Percentiles rank a stretch among this genome's conserved stretches.
Evolutionary conservation across 2,113 vertebrate species (phyloP).

Genomic region (Tautogolabrus adspersus): DNA sequence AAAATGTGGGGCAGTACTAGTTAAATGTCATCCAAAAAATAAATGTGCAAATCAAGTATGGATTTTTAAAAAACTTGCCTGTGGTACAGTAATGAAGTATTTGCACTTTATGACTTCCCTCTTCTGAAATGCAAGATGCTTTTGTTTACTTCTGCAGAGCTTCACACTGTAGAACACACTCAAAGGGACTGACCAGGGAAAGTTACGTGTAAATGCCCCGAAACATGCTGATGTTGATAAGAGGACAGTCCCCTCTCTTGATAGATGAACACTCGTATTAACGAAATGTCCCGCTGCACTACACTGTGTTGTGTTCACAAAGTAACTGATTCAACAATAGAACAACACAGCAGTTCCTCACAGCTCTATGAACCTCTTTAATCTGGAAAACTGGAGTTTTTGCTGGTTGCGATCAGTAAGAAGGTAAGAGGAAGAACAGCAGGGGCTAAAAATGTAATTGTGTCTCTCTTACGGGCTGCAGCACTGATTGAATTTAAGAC

Average conservation of each 20-base stretch:
- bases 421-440: too few relatives aligned
- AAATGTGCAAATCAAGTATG: too few relatives aligned
- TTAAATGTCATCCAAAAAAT: too few relatives aligned
- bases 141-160: background rate
- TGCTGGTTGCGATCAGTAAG: too few relatives aligned
- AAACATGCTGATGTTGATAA: background rate
- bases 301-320: background rate
- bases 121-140: background rate
- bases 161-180: background rate
- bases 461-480: too few relatives aligned
- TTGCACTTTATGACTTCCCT: background rate
- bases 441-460: too few relatives aligned
- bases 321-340: background rate
- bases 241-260: slow-evolving; percentile 15
- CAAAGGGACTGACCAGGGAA: slow-evolving; percentile 11
- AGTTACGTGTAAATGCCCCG: slow-evolving; percentile 39
- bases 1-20: too few relatives aligned
- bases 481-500: too few relatives aligned
- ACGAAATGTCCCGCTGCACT: slow-evolving; percentile 3
- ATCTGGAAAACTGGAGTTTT: too few relatives aligned
- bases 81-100: background rate
- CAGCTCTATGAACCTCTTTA: background rate
- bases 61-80: too few relatives aligned
- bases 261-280: background rate
- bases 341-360: background rate